These are phyloP conservation scores for Asarcornis scutulata DNA, from an alignment of 2,113 vertebrate species.

Conservation along the genomic window DNA sequence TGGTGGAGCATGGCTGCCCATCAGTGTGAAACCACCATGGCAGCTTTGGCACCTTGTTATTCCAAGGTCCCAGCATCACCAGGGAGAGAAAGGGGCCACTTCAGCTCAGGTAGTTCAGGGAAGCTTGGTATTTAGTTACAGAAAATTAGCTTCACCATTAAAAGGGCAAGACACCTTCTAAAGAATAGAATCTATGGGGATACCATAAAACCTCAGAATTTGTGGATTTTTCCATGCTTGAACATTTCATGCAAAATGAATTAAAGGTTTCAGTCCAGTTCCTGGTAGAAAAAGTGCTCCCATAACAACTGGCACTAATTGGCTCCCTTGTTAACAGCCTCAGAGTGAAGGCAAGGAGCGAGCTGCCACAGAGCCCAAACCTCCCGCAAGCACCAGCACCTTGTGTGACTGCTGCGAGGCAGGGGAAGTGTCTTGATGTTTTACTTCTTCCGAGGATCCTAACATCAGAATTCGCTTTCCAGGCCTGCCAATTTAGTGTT, in stretches of 20 bases:
- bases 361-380: accelerated
- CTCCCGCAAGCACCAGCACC: neutral
- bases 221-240: neutral
- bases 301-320: slow-evolving; percentile 30
- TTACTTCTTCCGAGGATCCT: neutral
- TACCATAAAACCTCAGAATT: neutral
- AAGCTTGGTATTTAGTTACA: neutral
- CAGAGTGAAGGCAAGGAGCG: neutral
- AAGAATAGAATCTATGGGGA: neutral
- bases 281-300: neutral
- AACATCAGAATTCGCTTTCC: accelerated
- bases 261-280: neutral
- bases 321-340: slow-evolving; percentile 29
- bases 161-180: neutral
- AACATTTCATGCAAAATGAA: neutral
- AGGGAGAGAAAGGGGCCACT: neutral
- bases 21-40: neutral
- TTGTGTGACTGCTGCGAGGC: accelerated
- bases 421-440: accelerated
- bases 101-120: neutral
- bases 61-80: neutral
- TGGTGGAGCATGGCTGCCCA: neutral
- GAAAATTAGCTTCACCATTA: neutral
- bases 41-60: neutral
- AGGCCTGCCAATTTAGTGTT: neutral